phyloP scores from a whole-genome alignment of 2,797 vertebrate species.

The Pristis pectinata region DNA sequence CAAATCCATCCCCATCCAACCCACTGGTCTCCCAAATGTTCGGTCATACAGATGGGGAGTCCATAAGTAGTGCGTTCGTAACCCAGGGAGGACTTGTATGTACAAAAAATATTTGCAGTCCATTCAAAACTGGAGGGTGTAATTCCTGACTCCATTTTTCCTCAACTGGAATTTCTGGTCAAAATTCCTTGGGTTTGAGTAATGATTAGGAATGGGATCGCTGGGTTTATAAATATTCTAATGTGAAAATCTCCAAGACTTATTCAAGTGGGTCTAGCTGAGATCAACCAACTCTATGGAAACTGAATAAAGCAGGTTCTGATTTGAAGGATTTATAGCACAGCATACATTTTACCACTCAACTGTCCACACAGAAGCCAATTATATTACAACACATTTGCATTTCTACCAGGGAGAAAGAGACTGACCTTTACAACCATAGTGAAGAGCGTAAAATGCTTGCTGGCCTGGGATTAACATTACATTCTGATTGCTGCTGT shows the following conservation, averaged over 20 bases:
- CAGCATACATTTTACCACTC: background rate
- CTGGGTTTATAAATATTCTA: background rate
- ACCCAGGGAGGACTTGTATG: too few species aligned
- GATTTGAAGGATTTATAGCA: background rate
- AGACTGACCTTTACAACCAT: conserved; percentile 10
- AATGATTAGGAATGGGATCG: background rate
- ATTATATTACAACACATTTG: background rate
- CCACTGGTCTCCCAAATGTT: too few species aligned
- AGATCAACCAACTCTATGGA: background rate
- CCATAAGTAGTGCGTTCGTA: too few species aligned
- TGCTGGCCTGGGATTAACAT: conserved; percentile 8
- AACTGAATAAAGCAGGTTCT: background rate
- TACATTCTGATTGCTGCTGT: conserved; percentile 23
- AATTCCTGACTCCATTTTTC: background rate
- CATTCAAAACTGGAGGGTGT: background rate
- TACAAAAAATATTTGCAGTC: background rate
- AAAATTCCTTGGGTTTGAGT: background rate
- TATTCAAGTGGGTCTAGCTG: background rate
- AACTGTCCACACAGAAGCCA: background rate
- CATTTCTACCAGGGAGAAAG: background rate
- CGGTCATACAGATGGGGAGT: too few species aligned
- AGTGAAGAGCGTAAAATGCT: background rate
- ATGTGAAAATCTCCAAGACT: background rate
- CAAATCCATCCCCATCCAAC: too few species aligned
- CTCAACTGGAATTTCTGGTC: background rate